These are phyloP conservation scores for Rhinoptilus africanus DNA, from an alignment of 2,113 vertebrate genomes.

Conservation along the genomic window DNA sequence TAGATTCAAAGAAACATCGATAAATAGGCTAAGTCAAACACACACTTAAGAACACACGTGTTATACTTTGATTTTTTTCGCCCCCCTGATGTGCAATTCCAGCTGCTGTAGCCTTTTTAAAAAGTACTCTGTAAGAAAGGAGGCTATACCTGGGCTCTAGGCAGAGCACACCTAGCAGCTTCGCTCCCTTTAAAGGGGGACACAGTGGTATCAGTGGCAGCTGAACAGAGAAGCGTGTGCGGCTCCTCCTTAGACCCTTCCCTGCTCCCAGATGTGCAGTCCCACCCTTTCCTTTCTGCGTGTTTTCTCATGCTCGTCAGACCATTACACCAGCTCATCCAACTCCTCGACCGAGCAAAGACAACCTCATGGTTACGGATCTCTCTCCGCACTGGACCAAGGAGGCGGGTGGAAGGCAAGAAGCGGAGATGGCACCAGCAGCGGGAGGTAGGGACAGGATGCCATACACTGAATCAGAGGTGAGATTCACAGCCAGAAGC, in stretches of 20 bases:
- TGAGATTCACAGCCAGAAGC: background rate
- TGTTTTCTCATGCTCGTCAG: background rate
- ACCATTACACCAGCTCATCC: background rate
- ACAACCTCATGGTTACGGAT: background rate
- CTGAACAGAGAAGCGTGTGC: background rate
- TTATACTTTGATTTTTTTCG: background rate
- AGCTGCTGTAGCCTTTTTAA: background rate
- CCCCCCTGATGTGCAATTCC: background rate
- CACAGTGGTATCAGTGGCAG: background rate
- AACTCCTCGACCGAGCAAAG: rapidly evolving
- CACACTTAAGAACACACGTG: background rate
- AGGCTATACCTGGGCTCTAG: background rate
- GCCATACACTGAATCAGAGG: background rate
- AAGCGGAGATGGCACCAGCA: background rate
- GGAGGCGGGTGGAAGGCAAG: background rate
- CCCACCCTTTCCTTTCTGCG: background rate
- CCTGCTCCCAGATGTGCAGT: background rate
- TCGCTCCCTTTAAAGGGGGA: background rate
- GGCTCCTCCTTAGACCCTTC: background rate
- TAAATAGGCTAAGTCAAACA: background rate
- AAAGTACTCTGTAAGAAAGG: background rate
- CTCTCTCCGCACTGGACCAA: background rate
- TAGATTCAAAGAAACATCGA: background rate
- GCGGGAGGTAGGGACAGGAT: background rate
- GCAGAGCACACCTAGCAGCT: background rate